A percentile compares a stretch with the other conserved stretches of the same genome.
Evolutionary conservation across 2,797 vertebrate genomes (phyloP).

Genomic region (Pseudochirops cupreus): DNA sequence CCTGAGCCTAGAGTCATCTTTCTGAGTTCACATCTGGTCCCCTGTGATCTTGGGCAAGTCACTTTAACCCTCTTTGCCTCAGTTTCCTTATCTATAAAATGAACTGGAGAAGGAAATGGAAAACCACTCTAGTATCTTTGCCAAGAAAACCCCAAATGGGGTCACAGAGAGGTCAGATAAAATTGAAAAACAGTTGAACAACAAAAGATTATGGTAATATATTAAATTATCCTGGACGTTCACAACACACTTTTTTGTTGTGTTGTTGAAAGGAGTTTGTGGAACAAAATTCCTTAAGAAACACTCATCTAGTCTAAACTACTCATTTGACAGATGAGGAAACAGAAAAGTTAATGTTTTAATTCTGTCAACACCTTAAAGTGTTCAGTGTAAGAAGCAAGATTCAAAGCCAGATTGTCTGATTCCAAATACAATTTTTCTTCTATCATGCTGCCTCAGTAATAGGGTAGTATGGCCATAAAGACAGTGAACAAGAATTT

Average conservation of each 20-base stretch:
- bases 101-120: neutral
- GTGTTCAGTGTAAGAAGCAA: neutral
- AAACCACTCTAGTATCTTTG: neutral
- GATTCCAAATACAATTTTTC: neutral
- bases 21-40: neutral
- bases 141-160: neutral
- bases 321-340: neutral
- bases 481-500: neutral
- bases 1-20: neutral
- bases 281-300: neutral
- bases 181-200: neutral
- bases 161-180: neutral
- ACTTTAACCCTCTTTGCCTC: neutral
- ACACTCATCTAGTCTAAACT: neutral
- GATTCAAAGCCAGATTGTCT: neutral
- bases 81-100: neutral
- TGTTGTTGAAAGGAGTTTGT: neutral
- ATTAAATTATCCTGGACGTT: neutral
- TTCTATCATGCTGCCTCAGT: neutral
- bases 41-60: neutral
- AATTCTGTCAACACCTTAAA: neutral
- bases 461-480: neutral
- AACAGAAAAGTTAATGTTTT: neutral
- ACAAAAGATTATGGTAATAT: neutral
- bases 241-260: neutral